Base-by-base conservation (phyloP, 2,888 invertebrate species). In the Rhopalosiphum nymphaeae region DNA sequence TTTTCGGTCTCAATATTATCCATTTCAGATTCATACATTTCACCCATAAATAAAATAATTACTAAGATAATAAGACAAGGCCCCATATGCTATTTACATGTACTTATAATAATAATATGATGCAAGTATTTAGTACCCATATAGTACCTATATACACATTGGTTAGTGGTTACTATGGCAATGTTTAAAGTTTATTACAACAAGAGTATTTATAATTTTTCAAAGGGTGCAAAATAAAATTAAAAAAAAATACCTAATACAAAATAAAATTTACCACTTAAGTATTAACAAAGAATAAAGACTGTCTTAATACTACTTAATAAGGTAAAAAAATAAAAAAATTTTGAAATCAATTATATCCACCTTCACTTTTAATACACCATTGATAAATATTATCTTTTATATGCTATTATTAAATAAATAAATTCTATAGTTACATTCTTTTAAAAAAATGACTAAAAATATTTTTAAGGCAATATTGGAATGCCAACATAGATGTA, bases 121-220 rank as follows among this genome's bases (percentile, higher is more conserved):
- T 44, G n/a, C n/a, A 46, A 78, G 21, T 21, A 36, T 78, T 9
- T 2, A 21, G 36, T 78, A 21, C n/a, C 13, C 11, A n/a, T n/a
- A n/a, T n/a, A 61, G 3, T 36, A 29, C 29, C 2, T 36, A 26
- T n/a, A 90, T 46, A 10, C 21, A 21, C 1, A 90, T 67, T 67
- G 44, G 90, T 90, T 67, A 67, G 49, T 36, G 44, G 90, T 90
- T 90, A 67, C 90, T 36, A 90, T 49, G 90, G 90, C 46, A 90
- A 90, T 29, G 29, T 42, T 89, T 89, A 1, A 29, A 88, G 49
- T 26, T 53, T 53, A 49, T 26, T 21, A 88, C 10, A 88, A 36
- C 21, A 78, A 78, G n/a, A 16, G 9, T 78, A 36, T 25, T 78
- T 36, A 21, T 25, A 0, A 36, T 78, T 36, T 42, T 78, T 78